These are phyloP conservation scores for Mesembrinibis cayennensis DNA, from an alignment of 2,113 vertebrate species.

Conservation along the genomic window DNA sequence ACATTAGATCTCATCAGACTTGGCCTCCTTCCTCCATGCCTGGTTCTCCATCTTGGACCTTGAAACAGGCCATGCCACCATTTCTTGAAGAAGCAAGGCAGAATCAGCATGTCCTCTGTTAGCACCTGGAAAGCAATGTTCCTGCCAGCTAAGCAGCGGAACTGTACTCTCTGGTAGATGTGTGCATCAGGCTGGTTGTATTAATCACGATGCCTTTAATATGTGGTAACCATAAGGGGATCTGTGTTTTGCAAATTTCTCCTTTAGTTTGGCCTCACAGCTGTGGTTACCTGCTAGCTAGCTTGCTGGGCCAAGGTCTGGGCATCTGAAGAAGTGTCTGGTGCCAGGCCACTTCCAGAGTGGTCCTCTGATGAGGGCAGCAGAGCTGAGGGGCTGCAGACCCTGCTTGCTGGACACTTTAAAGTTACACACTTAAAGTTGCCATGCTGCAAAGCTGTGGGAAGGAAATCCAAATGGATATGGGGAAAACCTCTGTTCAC, in stretches of 20 bases:
- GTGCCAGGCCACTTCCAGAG: background rate
- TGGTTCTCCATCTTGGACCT: background rate
- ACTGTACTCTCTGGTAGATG: background rate
- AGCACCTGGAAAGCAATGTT: background rate
- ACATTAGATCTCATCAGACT: background rate
- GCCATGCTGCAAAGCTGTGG: background rate
- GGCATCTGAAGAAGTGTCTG: background rate
- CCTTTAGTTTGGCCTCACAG: background rate
- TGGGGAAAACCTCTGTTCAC: background rate
- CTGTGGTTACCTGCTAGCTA: background rate
- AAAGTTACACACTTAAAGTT: background rate
- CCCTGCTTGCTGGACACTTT: background rate
- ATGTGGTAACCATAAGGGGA: background rate
- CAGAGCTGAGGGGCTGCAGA: background rate
- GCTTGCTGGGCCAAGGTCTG: background rate
- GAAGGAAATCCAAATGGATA: background rate
- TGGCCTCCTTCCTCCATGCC: background rate
- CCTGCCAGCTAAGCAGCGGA: background rate
- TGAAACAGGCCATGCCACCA: background rate
- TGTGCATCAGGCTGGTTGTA: background rate
- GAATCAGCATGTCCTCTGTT: background rate
- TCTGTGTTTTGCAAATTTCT: background rate
- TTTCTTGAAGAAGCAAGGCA: background rate
- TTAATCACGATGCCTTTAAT: background rate
- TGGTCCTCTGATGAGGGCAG: background rate